These are phyloP conservation scores for Tokudaia tokunoshimensis DNA, from an alignment of 2,797 vertebrate species.

Conservation along the genomic window DNA sequence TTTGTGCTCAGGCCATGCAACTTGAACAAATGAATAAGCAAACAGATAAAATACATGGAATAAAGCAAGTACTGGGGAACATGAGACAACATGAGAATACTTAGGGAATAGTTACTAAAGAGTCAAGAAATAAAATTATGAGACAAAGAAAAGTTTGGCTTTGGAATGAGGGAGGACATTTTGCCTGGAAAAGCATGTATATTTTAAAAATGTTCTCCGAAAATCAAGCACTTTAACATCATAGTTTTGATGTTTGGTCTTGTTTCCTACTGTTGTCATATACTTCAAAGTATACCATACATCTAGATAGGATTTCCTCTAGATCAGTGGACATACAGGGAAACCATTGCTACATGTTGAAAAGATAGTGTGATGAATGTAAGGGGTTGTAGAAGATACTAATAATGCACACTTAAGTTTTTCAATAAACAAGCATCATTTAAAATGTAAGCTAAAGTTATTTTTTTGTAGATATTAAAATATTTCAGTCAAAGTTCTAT, in stretches of 20 bases:
- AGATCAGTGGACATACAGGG: background rate
- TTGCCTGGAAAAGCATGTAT: background rate
- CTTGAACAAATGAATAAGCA: background rate
- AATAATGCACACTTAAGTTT: background rate
- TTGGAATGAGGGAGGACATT: constrained; percentile 9
- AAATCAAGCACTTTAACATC: background rate
- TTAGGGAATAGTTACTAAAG: background rate
- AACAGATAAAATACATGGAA: background rate
- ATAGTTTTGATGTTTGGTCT: background rate
- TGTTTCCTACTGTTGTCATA: background rate
- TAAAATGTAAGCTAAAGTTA: constrained; percentile 64
- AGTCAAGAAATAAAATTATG: background rate
- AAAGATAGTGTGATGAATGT: background rate
- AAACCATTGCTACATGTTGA: background rate
- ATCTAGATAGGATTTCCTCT: background rate
- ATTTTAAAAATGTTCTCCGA: background rate
- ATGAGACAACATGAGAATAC: background rate
- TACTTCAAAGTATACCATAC: background rate
- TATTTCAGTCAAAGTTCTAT: constrained; percentile 46
- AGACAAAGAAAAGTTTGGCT: background rate
- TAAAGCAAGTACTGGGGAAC: background rate
- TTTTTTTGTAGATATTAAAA: constrained; percentile 69
- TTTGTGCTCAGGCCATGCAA: background rate
- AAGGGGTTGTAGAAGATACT: background rate
- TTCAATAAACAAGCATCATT: background rate